Conservation (phyloP, 2,797 vertebrate species). For the Gadopsis bispinosus region DNA sequence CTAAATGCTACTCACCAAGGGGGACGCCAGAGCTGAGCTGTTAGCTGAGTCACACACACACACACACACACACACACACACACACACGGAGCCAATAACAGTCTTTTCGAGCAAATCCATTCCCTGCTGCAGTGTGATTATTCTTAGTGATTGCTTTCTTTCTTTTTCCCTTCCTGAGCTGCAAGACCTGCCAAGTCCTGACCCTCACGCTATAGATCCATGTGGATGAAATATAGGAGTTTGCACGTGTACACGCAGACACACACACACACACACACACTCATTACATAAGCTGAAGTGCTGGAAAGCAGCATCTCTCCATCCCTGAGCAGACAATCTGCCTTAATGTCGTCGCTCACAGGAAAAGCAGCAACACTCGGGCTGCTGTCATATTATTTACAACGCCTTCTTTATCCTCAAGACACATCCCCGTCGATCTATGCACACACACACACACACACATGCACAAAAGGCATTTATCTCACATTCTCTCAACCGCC, state of each 20-base stretch:
- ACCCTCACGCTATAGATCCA: constrained; percentile 46
- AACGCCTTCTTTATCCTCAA: constrained; percentile 9
- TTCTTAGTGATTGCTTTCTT: constrained; percentile 65
- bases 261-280: constrained; percentile 7
- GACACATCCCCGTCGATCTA: neutral
- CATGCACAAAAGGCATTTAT: neutral
- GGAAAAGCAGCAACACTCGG: constrained; percentile 18
- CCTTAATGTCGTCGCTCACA: constrained; percentile 1
- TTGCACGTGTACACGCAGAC: neutral
- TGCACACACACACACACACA: too few species aligned
- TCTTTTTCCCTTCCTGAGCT: constrained; percentile 42
- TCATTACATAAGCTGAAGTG: constrained; percentile 62
- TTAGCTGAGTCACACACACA: constrained; percentile 49
- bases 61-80: constrained; percentile 35
- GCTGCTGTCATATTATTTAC: constrained; percentile 11
- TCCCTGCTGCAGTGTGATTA: constrained; percentile 75
- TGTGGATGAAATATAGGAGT: constrained; percentile 30
- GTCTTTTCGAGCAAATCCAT: constrained; percentile 52
- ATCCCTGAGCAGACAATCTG: constrained; percentile 31
- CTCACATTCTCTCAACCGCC: neutral
- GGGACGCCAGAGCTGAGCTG: constrained; percentile 48
- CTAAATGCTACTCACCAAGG: constrained; percentile 59
- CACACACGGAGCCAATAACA: constrained; percentile 39
- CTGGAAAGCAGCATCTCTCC: constrained; percentile 34
- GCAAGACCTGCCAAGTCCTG: constrained; percentile 51